Evolutionary conservation across 1,140 invertebrate genomes (phyloP).

Genomic region (Drosophila azteca): DNA sequence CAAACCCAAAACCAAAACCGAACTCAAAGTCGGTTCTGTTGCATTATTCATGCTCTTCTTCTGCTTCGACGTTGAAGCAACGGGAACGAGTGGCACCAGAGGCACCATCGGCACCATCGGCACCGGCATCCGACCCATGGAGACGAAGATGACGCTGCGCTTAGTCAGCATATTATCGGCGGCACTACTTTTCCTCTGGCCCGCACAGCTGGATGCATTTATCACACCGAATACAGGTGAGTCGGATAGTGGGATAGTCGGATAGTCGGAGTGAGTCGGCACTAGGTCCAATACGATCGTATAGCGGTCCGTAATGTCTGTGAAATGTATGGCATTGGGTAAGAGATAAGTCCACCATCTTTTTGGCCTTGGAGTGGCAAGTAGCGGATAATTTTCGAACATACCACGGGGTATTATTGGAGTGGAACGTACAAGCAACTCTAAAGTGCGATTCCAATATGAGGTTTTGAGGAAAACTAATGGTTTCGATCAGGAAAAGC

Average conservation of each 20-base stretch:
- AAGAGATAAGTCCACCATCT: neutral
- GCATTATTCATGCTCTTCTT: slow-evolving; percentile 68
- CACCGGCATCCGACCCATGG: neutral
- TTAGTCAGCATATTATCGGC: slow-evolving; percentile 75
- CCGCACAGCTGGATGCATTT: slow-evolving; percentile 78
- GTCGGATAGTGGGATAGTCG: slow-evolving; percentile 22
- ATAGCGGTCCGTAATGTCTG: slow-evolving; percentile 18
- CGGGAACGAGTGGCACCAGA: slow-evolving; percentile 21
- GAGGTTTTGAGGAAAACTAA: too few relatives aligned
- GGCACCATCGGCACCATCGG: too few relatives aligned
- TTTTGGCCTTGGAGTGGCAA: neutral
- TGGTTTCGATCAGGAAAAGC: too few relatives aligned
- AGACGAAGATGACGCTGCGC: slow-evolving; percentile 72
- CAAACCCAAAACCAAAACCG: neutral
- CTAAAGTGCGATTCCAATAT: too few relatives aligned
- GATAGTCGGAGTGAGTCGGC: too few relatives aligned
- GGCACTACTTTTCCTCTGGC: slow-evolving; percentile 66
- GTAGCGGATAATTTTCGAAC: slow-evolving; percentile 16
- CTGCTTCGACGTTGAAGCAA: slow-evolving; percentile 35
- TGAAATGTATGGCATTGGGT: slow-evolving; percentile 36
- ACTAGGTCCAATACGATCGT: neutral
- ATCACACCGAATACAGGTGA: slow-evolving; percentile 78
- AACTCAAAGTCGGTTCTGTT: slow-evolving; percentile 23
- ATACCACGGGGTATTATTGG: too few relatives aligned
- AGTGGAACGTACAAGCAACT: too few relatives aligned